Evolutionary conservation across 2,888 invertebrate species (phyloP), one percentile per base, ranked within the genome.

Genomic region (Leptarthrus brevirostris): DNA sequence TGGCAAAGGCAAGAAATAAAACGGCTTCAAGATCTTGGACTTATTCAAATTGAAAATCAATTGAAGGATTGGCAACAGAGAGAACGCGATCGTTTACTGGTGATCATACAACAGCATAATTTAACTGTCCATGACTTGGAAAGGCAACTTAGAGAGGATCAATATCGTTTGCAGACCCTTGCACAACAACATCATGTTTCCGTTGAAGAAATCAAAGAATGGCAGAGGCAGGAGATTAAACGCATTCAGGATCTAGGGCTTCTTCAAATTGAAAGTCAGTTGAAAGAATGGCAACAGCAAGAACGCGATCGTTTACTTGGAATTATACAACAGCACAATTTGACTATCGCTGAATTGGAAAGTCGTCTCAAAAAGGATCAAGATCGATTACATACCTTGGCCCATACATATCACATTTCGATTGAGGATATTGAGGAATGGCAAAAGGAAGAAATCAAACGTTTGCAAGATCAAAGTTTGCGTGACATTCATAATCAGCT

Each of bases 351-450:
- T 6, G 82, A 84, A 44, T 75, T 84, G 74, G 81, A 84, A 74
- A 73, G 79, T 1, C 82, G 81, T 70, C 82, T 84, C 18, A 81
- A 81, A 49, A 78, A 79, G 8, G 84, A 84, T 73, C 83, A 83
- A 64, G 44, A 78, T 2, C 79, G 83, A 70, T 80, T 84, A 73
- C 79, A 80, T 10, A 76, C 79, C 3, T 74, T 84, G 76, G 83
- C 84, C 2, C 80, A 81, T 12, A 81, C 80, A 2, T 84, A 84
- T 40, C 82, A 83, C 44, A 76, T 84, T 2, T 77, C 78, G 1
- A 81, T 84, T 0, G 80, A 81, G 14, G 83, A 84, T 58, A 80
- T 84, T 1, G 81, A 84, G 74, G 81, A 83, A 0, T 84, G 83
- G 83, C 74, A 84, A 4, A 82, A 82, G 56, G 79, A 81, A 69